Conservation (phyloP, 2,797 vertebrate species). For the Manis javanica region DNA sequence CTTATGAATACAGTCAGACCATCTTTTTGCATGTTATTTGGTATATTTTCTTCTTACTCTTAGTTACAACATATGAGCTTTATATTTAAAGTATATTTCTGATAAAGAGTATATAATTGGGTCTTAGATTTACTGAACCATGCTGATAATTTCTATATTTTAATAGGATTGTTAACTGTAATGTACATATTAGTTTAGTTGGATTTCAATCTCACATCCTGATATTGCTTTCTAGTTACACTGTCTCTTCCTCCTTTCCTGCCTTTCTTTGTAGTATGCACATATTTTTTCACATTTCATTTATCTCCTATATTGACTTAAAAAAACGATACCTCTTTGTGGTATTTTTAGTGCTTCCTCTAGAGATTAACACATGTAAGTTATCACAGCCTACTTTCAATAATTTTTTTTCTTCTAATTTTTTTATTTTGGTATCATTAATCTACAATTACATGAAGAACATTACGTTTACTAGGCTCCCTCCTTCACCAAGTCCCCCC, state of each 20-base stretch:
- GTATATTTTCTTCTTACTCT: background rate
- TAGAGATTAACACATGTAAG: background rate
- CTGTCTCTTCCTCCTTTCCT: background rate
- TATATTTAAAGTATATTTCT: conserved; percentile 22
- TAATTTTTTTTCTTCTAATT: background rate
- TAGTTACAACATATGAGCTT: background rate
- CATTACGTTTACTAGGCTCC: too few relatives aligned
- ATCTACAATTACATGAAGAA: too few relatives aligned
- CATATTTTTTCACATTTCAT: background rate
- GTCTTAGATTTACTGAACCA: background rate
- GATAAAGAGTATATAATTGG: background rate
- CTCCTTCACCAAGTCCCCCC: too few relatives aligned
- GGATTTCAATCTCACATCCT: background rate
- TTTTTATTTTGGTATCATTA: too few relatives aligned
- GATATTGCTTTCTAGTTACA: background rate
- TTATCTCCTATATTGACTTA: background rate
- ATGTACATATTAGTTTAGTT: background rate
- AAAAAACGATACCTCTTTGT: background rate
- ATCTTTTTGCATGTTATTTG: background rate
- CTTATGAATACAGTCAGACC: background rate
- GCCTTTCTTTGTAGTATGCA: background rate
- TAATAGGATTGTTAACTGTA: background rate
- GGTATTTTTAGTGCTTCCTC: background rate
- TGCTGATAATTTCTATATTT: background rate
- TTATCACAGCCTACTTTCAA: background rate